Percentiles rank a stretch among this genome's conserved stretches.
Evolutionary conservation across 2,888 invertebrate genomes (phyloP).

Genomic region (Caenorhabditis drosophilae): DNA sequence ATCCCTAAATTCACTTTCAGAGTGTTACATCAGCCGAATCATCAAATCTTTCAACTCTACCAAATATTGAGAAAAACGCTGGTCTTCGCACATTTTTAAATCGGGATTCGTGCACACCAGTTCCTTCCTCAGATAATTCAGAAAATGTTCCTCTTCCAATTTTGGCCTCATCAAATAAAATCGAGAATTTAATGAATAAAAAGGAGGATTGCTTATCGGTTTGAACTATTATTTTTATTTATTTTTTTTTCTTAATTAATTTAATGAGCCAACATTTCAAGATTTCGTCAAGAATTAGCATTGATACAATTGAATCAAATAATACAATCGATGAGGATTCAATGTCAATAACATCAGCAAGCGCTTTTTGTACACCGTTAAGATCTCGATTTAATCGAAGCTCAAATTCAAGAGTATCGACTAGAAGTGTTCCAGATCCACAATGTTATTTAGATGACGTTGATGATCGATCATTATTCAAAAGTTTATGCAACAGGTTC

Average conservation of each 20-base stretch:
- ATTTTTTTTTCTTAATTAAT: no score
- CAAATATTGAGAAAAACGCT: conserved; percentile 25
- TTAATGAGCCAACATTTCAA: no score
- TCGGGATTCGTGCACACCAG: conserved; percentile 20
- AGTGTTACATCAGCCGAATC: conserved; percentile 25
- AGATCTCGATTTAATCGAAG: conserved; percentile 13
- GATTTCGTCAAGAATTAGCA: conserved; percentile 19
- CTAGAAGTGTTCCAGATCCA: conserved; percentile 22
- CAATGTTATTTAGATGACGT: conserved; percentile 1
- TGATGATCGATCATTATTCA: conserved; percentile 9
- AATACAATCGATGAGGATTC: conserved; percentile 23
- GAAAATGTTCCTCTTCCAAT: neutral
- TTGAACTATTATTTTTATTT: no score
- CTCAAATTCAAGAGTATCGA: conserved; percentile 10
- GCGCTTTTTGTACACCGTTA: conserved; percentile 22
- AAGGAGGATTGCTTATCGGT: no score
- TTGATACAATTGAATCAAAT: conserved; percentile 18
- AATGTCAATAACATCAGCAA: conserved; percentile 10
- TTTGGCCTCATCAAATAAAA: no score
- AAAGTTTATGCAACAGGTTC: conserved; percentile 28
- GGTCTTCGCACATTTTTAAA: conserved; percentile 24
- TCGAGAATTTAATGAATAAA: no score
- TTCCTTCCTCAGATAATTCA: conserved; percentile 3
- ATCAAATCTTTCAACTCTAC: conserved; percentile 3
- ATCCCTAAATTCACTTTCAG: no score